These are phyloP conservation scores for Melanotaenia boesemani DNA, from an alignment of 2,797 vertebrate genomes.

Conservation along the genomic window DNA sequence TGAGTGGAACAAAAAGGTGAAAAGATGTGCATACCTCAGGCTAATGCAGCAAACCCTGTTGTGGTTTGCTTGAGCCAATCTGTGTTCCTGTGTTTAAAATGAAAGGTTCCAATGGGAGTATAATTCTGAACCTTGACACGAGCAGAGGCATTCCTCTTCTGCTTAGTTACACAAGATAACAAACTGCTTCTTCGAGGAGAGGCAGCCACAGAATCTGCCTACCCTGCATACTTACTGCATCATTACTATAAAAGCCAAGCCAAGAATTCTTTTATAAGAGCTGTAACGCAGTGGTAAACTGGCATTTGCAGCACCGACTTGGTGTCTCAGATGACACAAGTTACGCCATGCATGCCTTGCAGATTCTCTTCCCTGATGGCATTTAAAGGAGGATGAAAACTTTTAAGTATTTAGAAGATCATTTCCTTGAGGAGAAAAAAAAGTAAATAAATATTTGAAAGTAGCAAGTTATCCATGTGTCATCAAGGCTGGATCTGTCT, in stretches of 20 bases:
- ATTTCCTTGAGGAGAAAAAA: slow-evolving; percentile 13
- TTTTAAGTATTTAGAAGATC: slow-evolving; percentile 33
- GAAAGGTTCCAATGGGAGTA: slow-evolving; percentile 31
- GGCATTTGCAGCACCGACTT: slow-evolving; percentile 24
- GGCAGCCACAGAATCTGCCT: slow-evolving; percentile 42
- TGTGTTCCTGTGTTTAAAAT: slow-evolving; percentile 38
- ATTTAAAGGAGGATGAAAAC: slow-evolving; percentile 24
- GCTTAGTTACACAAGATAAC: slow-evolving; percentile 44
- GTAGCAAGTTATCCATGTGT: slow-evolving; percentile 10
- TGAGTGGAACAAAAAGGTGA: neutral
- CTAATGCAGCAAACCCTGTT: slow-evolving; percentile 16
- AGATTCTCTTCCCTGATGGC: slow-evolving; percentile 39
- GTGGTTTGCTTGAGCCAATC: slow-evolving; percentile 13
- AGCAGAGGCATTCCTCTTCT: slow-evolving; percentile 33
- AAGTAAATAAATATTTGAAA: neutral
- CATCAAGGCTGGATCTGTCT: slow-evolving; percentile 6
- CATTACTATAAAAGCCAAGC: slow-evolving; percentile 42
- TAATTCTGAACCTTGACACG: slow-evolving; percentile 43
- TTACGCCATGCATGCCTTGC: slow-evolving; percentile 38
- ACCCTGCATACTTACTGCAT: slow-evolving; percentile 41
- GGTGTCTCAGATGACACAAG: slow-evolving; percentile 22
- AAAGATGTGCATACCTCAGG: neutral
- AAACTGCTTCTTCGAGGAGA: slow-evolving; percentile 44
- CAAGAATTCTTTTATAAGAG: slow-evolving; percentile 39
- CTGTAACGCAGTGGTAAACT: slow-evolving; percentile 31